Evolutionary conservation across 1,140 invertebrate species (phyloP).

Genomic region (Homarus americanus): DNA sequence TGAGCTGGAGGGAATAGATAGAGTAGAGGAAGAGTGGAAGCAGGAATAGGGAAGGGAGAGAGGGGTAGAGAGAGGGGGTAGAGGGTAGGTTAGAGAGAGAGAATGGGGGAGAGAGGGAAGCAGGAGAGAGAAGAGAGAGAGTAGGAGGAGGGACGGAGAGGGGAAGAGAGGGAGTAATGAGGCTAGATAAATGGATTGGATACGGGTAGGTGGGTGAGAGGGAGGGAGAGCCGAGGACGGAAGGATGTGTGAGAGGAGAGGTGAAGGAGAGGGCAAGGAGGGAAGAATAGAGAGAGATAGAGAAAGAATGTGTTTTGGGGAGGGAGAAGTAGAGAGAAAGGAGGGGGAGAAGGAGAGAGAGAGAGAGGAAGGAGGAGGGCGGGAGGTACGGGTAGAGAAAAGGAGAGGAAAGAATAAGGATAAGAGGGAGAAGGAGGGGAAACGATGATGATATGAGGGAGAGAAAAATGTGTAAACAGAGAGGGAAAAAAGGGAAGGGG

Average conservation of each 20-base stretch:
- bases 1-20: background rate
- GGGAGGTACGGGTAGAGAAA: background rate
- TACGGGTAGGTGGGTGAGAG: background rate
- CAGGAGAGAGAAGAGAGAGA: background rate
- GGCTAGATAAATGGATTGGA: background rate
- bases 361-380: no score
- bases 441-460: background rate
- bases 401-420: background rate
- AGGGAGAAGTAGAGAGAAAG: no score
- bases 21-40: background rate
- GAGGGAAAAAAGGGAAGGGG: constrained; percentile 5
- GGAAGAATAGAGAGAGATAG: background rate
- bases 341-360: no score
- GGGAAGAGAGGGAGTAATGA: background rate
- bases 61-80: background rate
- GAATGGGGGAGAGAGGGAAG: background rate
- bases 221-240: background rate
- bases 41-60: background rate
- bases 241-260: background rate
- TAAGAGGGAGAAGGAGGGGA: background rate
- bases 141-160: background rate
- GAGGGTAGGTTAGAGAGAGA: background rate
- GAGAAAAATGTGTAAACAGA: background rate
- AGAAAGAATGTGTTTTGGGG: background rate
- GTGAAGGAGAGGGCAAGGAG: background rate